phyloP scores from a whole-genome alignment of 30 jellyfish, hydroid and myxozoan genomes.

The Hydractinia symbiolongicarpus region DNA sequence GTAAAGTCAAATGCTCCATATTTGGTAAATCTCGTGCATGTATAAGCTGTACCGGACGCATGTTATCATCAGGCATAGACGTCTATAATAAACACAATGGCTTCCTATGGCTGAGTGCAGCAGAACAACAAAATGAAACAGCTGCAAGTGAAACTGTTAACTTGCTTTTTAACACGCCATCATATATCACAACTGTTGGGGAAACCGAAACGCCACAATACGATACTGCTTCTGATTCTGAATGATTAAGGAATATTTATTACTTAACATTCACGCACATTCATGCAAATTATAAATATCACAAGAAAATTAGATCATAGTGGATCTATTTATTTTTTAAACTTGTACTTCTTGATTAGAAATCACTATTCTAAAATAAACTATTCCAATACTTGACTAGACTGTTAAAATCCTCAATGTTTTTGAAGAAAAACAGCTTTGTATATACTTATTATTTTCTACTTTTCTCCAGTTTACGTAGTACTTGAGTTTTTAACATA shows the following conservation, averaged over 20 bases:
- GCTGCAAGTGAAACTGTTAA: neutral
- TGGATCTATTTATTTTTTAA: too few relatives aligned
- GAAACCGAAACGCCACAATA: neutral
- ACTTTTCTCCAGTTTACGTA: too few relatives aligned
- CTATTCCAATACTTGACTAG: too few relatives aligned
- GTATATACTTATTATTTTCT: too few relatives aligned
- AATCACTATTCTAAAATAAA: too few relatives aligned
- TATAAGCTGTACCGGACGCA: neutral
- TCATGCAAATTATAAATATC: too few relatives aligned
- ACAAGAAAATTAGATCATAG: too few relatives aligned
- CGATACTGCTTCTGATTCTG: conserved; percentile 9
- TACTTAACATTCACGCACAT: too few relatives aligned
- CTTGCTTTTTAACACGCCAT: neutral
- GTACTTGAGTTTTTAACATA: too few relatives aligned
- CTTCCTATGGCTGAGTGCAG: neutral
- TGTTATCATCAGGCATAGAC: neutral
- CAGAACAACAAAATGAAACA: neutral
- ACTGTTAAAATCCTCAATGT: too few relatives aligned
- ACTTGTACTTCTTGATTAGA: too few relatives aligned
- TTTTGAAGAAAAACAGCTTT: too few relatives aligned
- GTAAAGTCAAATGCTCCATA: neutral
- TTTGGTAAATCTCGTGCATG: conserved; percentile 8
- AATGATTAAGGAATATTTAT: neutral
- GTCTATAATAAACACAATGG: conserved; percentile 7
- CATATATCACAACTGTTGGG: neutral